Evolutionary conservation across 2,797 vertebrate genomes (phyloP).

Genomic region (Triplophysa yarkandensis): DNA sequence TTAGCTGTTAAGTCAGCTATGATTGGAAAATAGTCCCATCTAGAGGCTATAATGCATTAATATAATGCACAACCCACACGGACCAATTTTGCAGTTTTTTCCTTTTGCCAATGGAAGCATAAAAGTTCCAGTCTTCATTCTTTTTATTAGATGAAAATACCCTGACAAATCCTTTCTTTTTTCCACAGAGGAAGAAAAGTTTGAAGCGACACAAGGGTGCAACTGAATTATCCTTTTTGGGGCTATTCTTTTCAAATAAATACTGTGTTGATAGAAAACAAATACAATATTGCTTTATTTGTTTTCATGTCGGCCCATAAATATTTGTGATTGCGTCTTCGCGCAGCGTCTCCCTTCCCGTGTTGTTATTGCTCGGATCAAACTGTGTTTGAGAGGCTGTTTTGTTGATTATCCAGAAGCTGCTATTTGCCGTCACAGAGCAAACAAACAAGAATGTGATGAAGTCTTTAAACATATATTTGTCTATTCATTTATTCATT

Average conservation of each 20-base stretch:
- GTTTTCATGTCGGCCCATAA: neutral
- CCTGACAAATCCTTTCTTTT: neutral
- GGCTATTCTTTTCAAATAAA: conserved; percentile 20
- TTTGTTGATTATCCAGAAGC: conserved; percentile 46
- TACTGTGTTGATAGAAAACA: conserved; percentile 20
- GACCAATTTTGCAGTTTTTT: neutral
- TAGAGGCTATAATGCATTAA: neutral
- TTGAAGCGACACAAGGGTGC: neutral
- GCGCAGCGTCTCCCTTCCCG: neutral
- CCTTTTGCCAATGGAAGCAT: neutral
- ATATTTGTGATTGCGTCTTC: conserved; percentile 38
- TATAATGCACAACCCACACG: neutral
- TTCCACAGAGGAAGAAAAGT: neutral
- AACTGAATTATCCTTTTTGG: neutral
- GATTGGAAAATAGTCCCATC: neutral
- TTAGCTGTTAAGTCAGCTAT: conserved; percentile 9
- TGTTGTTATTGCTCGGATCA: conserved; percentile 28
- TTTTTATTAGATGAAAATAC: neutral
- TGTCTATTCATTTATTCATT: conserved; percentile 48
- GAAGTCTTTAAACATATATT: conserved; percentile 49
- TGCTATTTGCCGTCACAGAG: conserved; percentile 45
- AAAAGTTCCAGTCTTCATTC: neutral
- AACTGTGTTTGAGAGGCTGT: conserved; percentile 36
- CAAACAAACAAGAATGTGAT: conserved; percentile 51
- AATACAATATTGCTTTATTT: conserved; percentile 35